Base-by-base conservation (phyloP, 1,140 invertebrate genomes). In the Araneus ventricosus region DNA sequence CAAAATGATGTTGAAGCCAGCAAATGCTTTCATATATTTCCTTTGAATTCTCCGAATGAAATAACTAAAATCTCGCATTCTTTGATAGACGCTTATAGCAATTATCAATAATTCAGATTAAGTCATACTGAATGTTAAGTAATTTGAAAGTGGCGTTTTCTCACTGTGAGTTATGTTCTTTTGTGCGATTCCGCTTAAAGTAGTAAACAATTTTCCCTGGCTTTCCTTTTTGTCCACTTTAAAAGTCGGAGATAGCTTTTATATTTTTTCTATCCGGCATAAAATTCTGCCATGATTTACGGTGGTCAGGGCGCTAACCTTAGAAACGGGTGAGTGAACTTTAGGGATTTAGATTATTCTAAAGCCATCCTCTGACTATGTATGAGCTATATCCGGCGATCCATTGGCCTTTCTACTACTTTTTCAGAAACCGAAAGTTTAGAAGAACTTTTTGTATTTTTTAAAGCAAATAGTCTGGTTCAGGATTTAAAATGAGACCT, bases 231-330 rank as follows among this genome's bases (percentile, higher is more conserved):
- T 75, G 3, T 20, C 27, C 27, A 37, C 70, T 75, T 75, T 75
- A 75, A 75, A 75, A 4, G 45, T 52, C 45, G 45, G 45, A 52
- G 45, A 52, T 17, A 8, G 45, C 30, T 17, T 17, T 75, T 75
- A 34, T 75, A 34, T 75, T 75, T 17, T 30, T 34, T 30, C 27
- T 37, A 75, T 75, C 30, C 70, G 70, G 70, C 20, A 37, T 75
- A 34, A 30, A 75, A 37, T 34, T 75, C 70, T 20, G 5, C 30
- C 70, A 22, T 75, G 30, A 75, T 75, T 75, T 75, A 75, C 70
- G 70, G 37, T 30, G 70, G 27, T 34, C 70, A 75, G 70, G 70
- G 20, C 70, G 70, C 70, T 75, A 75, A 75, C 70, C 70, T 75
- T 34, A 34, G 6, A 14, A 30, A 75, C 70, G 30, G 70, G 70